Evolutionary conservation across 2,797 vertebrate genomes (phyloP).

Genomic region (Amblyopsis hoosieri): DNA sequence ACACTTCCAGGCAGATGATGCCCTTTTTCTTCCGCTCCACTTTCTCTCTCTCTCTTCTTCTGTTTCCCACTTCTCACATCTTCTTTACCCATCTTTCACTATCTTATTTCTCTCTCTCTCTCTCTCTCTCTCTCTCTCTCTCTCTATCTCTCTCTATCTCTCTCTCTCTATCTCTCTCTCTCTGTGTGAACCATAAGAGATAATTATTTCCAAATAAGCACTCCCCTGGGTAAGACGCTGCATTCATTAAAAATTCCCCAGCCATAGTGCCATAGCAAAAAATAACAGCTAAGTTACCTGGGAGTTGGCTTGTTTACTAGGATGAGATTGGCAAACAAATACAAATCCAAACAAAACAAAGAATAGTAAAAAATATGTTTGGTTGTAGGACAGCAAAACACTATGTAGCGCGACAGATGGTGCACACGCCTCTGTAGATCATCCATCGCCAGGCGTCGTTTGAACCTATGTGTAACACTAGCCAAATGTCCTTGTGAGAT

Average conservation of each 20-base stretch:
- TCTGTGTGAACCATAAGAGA: constrained; percentile 68
- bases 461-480: constrained; percentile 30
- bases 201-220: constrained; percentile 77
- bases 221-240: constrained; percentile 61
- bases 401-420: constrained; percentile 35
- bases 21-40: constrained; percentile 7
- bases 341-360: constrained; percentile 22
- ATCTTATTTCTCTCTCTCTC: constrained; percentile 1
- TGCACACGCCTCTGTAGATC: constrained; percentile 28
- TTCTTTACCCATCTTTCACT: constrained; percentile 9
- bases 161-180: constrained; percentile 24
- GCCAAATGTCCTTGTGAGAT: constrained; percentile 52
- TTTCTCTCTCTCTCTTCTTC: not conserved
- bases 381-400: constrained; percentile 28
- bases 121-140: not conserved
- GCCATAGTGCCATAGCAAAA: constrained; percentile 38
- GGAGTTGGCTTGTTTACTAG: constrained; percentile 34
- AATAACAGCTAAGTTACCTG: constrained; percentile 21
- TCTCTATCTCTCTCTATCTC: not conserved
- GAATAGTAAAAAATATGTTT: constrained; percentile 1
- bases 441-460: constrained; percentile 31
- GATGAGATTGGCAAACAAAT: constrained; percentile 37
- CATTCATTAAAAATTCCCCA: constrained; percentile 70
- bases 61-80: constrained; percentile 7
- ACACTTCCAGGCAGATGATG: constrained; percentile 17